Conservation (phyloP, 2,113 vertebrate species). For the Oxyura jamaicensis region DNA sequence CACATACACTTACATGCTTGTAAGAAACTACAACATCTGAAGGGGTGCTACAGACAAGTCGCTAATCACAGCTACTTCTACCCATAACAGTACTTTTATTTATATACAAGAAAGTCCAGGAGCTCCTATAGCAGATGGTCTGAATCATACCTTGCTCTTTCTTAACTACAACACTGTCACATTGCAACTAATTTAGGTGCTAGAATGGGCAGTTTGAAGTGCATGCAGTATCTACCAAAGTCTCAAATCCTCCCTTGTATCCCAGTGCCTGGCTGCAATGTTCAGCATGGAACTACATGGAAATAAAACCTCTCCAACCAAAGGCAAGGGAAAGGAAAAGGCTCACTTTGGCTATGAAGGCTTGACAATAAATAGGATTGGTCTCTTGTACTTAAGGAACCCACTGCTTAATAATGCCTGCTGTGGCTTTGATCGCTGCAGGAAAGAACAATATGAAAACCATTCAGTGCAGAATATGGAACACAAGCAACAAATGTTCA, state of each 20-base stretch:
- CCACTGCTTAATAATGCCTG: neutral
- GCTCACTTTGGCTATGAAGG: neutral
- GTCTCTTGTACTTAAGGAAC: neutral
- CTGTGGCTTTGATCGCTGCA: rapidly evolving
- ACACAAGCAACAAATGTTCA: neutral
- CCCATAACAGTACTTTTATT: neutral
- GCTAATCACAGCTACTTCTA: neutral
- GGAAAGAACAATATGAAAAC: neutral
- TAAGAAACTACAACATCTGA: neutral
- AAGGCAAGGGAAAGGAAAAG: neutral
- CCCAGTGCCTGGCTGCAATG: neutral
- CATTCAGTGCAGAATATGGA: neutral
- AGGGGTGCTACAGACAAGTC: neutral
- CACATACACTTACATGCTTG: rapidly evolving
- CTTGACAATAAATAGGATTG: neutral
- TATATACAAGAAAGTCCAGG: neutral
- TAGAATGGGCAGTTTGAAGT: neutral
- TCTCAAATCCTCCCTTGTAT: neutral
- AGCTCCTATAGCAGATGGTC: neutral
- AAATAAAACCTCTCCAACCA: neutral
- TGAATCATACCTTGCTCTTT: neutral
- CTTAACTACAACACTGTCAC: neutral
- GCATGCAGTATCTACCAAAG: neutral
- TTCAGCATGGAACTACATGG: neutral
- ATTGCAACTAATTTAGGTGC: neutral